Evolutionary conservation across 53 echinoderm and acorn worm species (phyloP).

Genomic region (Pentamera pediparva): DNA sequence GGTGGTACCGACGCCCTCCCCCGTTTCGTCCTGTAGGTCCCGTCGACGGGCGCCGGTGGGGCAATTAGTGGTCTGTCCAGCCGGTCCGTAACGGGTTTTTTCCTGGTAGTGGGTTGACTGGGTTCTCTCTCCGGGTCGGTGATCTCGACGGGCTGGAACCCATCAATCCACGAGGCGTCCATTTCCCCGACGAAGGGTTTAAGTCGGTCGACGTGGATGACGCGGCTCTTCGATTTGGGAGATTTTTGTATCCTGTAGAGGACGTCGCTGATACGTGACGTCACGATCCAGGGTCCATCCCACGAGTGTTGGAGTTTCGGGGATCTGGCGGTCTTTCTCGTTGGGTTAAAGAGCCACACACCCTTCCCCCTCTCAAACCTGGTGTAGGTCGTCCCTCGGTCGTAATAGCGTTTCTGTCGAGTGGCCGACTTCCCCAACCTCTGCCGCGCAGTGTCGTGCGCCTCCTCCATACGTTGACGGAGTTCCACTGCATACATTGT

Average conservation of each 20-base stretch:
- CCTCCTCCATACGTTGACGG: constrained; percentile 1
- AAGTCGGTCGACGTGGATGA: constrained; percentile 51
- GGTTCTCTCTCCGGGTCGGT: background rate
- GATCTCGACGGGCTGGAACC: background rate
- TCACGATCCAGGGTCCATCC: constrained; percentile 47
- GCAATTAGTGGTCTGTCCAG: background rate
- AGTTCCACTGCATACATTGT: constrained; percentile 18
- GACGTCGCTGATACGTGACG: constrained; percentile 28
- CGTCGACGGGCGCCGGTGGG: no score
- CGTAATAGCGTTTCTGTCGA: constrained; percentile 51
- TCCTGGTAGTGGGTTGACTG: background rate
- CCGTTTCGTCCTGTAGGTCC: background rate
- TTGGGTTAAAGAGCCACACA: constrained; percentile 47
- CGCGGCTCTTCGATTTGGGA: background rate
- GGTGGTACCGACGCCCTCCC: background rate
- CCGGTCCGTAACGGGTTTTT: background rate
- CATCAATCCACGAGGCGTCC: background rate
- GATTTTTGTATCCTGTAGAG: constrained; percentile 23
- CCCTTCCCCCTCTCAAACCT: constrained; percentile 6
- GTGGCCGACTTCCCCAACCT: constrained; percentile 6
- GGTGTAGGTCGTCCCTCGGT: background rate
- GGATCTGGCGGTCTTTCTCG: constrained; percentile 10
- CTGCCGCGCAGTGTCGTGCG: background rate
- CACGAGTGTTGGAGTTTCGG: constrained; percentile 21
- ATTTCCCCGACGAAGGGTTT: constrained; percentile 7